These are phyloP conservation scores for Aplysina aerophoba DNA, from an alignment of 37 sponge, comb jelly and placozoan genomes.

Conservation along the genomic window DNA sequence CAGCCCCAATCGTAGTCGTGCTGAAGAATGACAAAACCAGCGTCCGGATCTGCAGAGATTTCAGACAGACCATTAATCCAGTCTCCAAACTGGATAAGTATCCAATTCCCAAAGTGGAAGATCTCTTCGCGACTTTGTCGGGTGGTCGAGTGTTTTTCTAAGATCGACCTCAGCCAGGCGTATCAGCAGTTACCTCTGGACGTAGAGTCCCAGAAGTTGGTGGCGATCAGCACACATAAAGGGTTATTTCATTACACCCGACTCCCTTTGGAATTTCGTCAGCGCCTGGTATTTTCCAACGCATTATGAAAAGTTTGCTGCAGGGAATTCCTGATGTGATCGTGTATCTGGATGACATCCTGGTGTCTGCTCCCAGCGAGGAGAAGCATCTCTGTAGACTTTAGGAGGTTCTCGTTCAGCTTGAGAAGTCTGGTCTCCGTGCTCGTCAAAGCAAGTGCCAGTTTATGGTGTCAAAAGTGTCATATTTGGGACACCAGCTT, in stretches of 20 bases:
- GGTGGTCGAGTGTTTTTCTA: constrained; percentile 30
- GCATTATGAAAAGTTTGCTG: constrained; percentile 38
- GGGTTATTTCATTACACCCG: constrained; percentile 31
- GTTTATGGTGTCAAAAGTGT: constrained; percentile 24
- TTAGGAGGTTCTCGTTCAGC: constrained; percentile 10
- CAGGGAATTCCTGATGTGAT: constrained; percentile 41
- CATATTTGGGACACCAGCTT: constrained; percentile 36
- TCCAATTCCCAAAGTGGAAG: constrained; percentile 22
- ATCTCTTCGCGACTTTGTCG: constrained; percentile 1
- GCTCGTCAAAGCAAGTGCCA: constrained; percentile 16
- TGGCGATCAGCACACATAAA: constrained; percentile 36
- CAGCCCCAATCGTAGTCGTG: constrained; percentile 70
- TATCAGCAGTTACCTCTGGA: constrained; percentile 28
- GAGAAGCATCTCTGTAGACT: constrained; percentile 5
- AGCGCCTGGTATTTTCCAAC: constrained; percentile 39
- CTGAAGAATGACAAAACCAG: constrained; percentile 18
- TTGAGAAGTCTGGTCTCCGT: constrained; percentile 5
- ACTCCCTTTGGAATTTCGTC: constrained; percentile 36
- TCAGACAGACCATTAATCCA: constrained; percentile 12
- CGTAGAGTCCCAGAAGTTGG: constrained; percentile 27
- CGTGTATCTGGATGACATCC: constrained; percentile 48
- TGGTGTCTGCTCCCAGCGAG: constrained; percentile 23
- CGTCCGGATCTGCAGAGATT: constrained; percentile 25
- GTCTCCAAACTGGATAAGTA: constrained; percentile 26
- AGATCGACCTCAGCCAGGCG: constrained; percentile 48